These are phyloP conservation scores for Strigamia transsilvanica DNA, from an alignment of 2,888 invertebrate genomes.

Conservation along the genomic window DNA sequence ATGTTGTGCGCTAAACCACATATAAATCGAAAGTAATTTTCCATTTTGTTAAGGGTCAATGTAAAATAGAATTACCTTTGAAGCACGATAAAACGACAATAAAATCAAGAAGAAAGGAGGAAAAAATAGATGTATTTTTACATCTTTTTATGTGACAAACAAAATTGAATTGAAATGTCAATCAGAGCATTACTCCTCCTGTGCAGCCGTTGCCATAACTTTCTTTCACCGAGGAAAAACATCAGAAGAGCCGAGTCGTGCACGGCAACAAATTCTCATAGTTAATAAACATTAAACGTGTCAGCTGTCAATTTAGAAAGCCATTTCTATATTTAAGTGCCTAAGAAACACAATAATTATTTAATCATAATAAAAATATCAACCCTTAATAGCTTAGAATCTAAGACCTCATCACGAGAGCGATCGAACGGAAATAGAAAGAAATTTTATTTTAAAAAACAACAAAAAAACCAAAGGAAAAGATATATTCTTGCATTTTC, in stretches of 20 bases:
- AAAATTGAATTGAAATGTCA: background rate
- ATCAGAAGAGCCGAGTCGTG: background rate
- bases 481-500: background rate
- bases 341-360: slow-evolving; percentile 37
- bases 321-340: background rate
- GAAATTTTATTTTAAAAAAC: background rate
- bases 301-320: slow-evolving; percentile 30
- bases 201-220: background rate
- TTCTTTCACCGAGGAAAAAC: background rate
- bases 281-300: slow-evolving; percentile 7
- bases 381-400: background rate
- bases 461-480: background rate
- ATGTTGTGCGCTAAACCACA: background rate
- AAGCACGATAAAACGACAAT: no score
- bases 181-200: background rate
- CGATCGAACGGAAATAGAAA: background rate
- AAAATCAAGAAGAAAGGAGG: no score
- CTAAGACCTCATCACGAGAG: background rate
- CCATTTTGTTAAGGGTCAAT: background rate
- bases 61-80: background rate
- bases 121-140: no score
- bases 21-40: slow-evolving; percentile 15
- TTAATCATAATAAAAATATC: slow-evolving; percentile 35
- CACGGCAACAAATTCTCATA: background rate
- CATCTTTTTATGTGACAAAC: no score